Evolutionary conservation across 2,113 vertebrate genomes (phyloP).

Genomic region (Gymnocephalus cernua): DNA sequence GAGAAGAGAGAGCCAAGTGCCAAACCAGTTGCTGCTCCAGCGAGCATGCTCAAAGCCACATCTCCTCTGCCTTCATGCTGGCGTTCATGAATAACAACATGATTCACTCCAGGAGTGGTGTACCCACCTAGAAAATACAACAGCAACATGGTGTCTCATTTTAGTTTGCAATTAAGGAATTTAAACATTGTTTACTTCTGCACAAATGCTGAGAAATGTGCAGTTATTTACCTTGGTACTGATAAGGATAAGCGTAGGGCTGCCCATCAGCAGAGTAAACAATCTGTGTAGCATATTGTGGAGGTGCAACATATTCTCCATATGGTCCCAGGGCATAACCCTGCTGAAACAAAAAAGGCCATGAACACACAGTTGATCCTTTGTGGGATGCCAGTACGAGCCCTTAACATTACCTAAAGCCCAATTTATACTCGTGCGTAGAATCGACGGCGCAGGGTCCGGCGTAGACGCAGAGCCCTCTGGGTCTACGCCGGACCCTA

Average conservation of each 20-base stretch:
- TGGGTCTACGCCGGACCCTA: too few species aligned
- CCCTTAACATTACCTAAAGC: not conserved
- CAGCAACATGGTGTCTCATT: not conserved
- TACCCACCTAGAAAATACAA: conserved; percentile 82
- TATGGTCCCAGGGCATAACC: conserved; percentile 79
- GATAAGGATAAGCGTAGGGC: conserved; percentile 82
- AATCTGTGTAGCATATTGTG: conserved; percentile 78
- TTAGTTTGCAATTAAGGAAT: too few species aligned
- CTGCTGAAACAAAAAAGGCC: conserved; percentile 45
- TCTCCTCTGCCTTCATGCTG: conserved; percentile 89
- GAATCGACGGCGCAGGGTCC: too few species aligned
- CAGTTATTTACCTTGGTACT: conserved; percentile 78
- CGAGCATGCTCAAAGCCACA: conserved; percentile 92
- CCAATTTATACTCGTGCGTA: too few species aligned
- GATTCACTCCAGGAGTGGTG: conserved; percentile 86
- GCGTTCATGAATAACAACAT: conserved; percentile 90
- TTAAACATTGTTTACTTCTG: not conserved
- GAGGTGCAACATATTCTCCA: conserved; percentile 76
- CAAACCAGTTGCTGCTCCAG: conserved; percentile 94
- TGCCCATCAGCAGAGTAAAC: conserved; percentile 81
- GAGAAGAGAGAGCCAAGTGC: conserved; percentile 95
- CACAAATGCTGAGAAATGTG: not conserved
- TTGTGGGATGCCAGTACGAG: not conserved
- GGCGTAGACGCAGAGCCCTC: too few species aligned
- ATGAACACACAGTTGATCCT: not conserved